phyloP scores from a whole-genome alignment of 1,140 invertebrate genomes.

The Drosophila orosa region DNA sequence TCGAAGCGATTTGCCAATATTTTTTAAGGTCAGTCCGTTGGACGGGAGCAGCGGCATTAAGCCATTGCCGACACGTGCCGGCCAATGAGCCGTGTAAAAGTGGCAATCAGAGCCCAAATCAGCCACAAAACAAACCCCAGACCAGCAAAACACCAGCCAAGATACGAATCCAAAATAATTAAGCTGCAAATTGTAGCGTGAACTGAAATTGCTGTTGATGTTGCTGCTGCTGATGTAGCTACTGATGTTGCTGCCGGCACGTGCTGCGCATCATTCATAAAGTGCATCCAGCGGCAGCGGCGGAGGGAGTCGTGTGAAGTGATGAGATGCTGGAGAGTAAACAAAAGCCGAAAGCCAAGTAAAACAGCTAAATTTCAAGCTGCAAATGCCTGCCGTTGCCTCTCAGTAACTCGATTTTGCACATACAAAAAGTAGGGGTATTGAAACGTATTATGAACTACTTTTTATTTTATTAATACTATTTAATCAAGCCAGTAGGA shows the following conservation, averaged over 20 bases:
- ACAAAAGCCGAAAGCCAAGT: slow-evolving; percentile 39
- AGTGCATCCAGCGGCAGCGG: slow-evolving; percentile 43
- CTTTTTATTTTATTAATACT: neutral
- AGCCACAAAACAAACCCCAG: slow-evolving; percentile 28
- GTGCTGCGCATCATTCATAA: slow-evolving; percentile 73
- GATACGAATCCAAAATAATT: slow-evolving; percentile 53
- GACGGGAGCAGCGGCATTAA: slow-evolving; percentile 21
- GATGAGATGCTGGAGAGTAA: slow-evolving; percentile 51
- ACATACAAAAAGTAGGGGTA: neutral
- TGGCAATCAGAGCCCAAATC: slow-evolving; percentile 53
- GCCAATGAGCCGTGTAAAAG: slow-evolving; percentile 58
- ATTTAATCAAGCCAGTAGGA: neutral
- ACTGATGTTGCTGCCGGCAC: slow-evolving; percentile 50
- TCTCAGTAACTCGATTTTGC: slow-evolving; percentile 3
- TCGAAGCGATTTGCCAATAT: slow-evolving; percentile 24
- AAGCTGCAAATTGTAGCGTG: slow-evolving; percentile 69
- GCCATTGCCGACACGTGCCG: slow-evolving; percentile 50
- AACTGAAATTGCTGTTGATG: slow-evolving; percentile 40
- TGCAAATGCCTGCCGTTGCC: neutral
- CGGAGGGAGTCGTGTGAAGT: slow-evolving; percentile 22
- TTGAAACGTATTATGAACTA: neutral
- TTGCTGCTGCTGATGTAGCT: slow-evolving; percentile 13
- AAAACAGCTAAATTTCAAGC: slow-evolving; percentile 10
- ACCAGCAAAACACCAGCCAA: slow-evolving; percentile 11
- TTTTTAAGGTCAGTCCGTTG: slow-evolving; percentile 39